Percentiles rank a stretch among this genome's conserved stretches.
Evolutionary conservation across 1,140 invertebrate species (phyloP).

Genomic region (Agrypnia vestita): DNA sequence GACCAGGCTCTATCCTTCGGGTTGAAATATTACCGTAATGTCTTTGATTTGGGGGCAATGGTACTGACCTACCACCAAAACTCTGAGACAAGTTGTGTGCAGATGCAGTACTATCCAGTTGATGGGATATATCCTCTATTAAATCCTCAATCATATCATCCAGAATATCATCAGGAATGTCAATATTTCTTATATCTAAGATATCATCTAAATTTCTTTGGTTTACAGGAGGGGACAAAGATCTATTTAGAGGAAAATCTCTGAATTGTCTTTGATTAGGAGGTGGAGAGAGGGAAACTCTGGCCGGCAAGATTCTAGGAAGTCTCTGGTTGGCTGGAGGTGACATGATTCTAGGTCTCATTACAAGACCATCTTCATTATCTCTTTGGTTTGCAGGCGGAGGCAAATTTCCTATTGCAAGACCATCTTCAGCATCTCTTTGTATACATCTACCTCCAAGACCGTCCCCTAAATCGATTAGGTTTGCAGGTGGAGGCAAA

Average conservation of each 20-base stretch:
- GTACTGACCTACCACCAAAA: not conserved
- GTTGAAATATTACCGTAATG: not conserved
- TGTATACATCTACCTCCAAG: not conserved
- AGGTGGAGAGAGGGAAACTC: not conserved
- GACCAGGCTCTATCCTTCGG: not conserved
- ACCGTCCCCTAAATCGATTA: conserved; percentile 4
- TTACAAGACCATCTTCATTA: not conserved
- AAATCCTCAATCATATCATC: conserved; percentile 13
- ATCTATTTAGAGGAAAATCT: not conserved
- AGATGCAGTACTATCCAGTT: not conserved
- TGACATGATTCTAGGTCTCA: not conserved
- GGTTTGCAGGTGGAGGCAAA: conserved; percentile 2
- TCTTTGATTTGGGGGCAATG: not conserved
- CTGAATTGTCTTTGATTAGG: not conserved
- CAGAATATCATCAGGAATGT: not conserved
- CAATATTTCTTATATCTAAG: not conserved
- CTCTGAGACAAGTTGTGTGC: conserved; percentile 2
- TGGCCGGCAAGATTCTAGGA: not conserved
- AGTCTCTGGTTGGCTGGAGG: conserved; percentile 18
- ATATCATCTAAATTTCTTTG: not conserved
- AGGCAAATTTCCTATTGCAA: not conserved
- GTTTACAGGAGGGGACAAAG: conserved; percentile 4
- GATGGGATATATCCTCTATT: conserved; percentile 12
- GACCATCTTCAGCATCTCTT: not conserved
- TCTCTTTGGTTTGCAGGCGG: not conserved